Conservation (phyloP, 1,140 invertebrate genomes). For the Ylistrum balloti region DNA sequence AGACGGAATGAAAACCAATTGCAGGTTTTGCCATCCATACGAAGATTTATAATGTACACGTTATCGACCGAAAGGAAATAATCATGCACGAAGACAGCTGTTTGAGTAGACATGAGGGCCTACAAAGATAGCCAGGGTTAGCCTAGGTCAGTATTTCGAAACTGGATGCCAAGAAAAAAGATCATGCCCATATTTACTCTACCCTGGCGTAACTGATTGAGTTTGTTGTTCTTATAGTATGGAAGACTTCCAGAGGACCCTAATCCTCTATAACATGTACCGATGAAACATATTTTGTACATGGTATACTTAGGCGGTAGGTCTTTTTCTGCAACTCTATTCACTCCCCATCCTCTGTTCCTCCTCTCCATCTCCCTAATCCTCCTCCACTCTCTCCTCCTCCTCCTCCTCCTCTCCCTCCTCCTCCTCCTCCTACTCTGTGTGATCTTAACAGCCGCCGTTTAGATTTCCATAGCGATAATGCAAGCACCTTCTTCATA, state of each 20-base stretch:
- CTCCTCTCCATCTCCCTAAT: too few relatives aligned
- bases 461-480: too few relatives aligned
- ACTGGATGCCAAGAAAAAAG: conserved; percentile 12
- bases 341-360: too few relatives aligned
- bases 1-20: neutral
- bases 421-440: too few relatives aligned
- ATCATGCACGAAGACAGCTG: neutral
- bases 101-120: neutral
- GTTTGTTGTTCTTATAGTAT: neutral
- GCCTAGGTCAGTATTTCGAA: neutral
- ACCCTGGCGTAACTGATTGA: conserved; percentile 15
- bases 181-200: neutral
- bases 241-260: neutral
- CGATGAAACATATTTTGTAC: too few relatives aligned
- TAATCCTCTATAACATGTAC: neutral
- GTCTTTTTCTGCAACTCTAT: too few relatives aligned
- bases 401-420: too few relatives aligned
- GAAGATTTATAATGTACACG: neutral
- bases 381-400: too few relatives aligned
- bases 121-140: conserved; percentile 16
- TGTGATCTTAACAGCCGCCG: too few relatives aligned
- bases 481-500: too few relatives aligned
- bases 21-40: neutral
- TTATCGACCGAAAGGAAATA: neutral
- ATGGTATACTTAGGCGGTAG: too few relatives aligned